A percentile compares a stretch with the other conserved stretches of the same genome.
phyloP scores from a whole-genome alignment of 1,140 invertebrate genomes.

The Euura lappo region DNA sequence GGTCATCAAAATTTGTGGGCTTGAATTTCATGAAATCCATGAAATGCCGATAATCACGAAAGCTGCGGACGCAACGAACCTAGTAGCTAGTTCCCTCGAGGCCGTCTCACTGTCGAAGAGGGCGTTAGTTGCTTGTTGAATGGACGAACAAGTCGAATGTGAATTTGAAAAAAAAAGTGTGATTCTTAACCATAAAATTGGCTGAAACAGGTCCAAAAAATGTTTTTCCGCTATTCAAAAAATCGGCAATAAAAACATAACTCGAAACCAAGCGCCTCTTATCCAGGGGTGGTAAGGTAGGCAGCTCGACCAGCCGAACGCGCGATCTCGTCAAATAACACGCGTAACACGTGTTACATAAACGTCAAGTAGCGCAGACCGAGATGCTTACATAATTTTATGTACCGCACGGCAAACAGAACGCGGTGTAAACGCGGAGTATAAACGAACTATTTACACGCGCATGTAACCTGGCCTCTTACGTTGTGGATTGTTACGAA shows the following conservation, averaged over 20 bases:
- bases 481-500: slow-evolving; percentile 19
- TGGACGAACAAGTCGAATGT: neutral
- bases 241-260: neutral
- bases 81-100: neutral
- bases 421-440: slow-evolving; percentile 22
- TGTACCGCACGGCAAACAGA: slow-evolving; percentile 21
- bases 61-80: neutral
- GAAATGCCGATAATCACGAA: neutral
- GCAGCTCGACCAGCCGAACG: slow-evolving; percentile 35
- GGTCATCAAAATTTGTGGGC: too few species aligned
- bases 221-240: neutral
- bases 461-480: slow-evolving; percentile 48
- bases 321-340: neutral
- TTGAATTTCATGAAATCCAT: too few species aligned
- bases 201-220: too few species aligned
- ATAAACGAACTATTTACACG: slow-evolving; percentile 53
- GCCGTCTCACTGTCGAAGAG: neutral
- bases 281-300: neutral
- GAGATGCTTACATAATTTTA: slow-evolving; percentile 43
- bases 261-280: neutral
- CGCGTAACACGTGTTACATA: slow-evolving; percentile 37
- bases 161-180: neutral
- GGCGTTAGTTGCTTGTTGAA: neutral
- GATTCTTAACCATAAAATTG: neutral
- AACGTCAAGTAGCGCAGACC: slow-evolving; percentile 33